phyloP scores from a whole-genome alignment of 2,797 vertebrate genomes.

The Otus scops region DNA sequence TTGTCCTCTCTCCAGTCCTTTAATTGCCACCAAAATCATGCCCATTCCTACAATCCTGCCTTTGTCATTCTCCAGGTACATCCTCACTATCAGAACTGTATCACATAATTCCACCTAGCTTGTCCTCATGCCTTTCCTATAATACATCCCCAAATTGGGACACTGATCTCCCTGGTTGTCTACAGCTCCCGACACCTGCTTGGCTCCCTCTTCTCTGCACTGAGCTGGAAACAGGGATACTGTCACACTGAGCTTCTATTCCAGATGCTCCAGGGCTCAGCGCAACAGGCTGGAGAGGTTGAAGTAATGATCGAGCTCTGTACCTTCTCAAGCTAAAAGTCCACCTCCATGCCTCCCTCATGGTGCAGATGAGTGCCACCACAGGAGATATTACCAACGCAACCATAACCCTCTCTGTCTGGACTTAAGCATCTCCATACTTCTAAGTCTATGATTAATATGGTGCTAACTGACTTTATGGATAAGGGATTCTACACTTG shows the following conservation, averaged over 20 bases:
- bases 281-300: neutral
- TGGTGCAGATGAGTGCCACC: neutral
- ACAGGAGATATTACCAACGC: neutral
- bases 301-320: neutral
- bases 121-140: rapidly evolving
- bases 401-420: neutral
- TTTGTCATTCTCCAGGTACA: neutral
- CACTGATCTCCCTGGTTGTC: neutral
- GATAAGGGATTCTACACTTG: neutral
- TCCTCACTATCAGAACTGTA: neutral
- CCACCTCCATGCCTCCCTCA: neutral
- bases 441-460: neutral
- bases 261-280: neutral
- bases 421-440: neutral
- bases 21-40: neutral
- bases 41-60: neutral
- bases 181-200: neutral
- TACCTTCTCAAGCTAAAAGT: neutral
- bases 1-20: neutral
- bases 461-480: neutral
- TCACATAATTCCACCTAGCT: neutral
- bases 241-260: neutral
- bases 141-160: neutral
- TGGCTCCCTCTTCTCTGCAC: neutral
- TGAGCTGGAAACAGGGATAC: neutral